Evolutionary conservation across 2,797 vertebrate genomes (phyloP).

Genomic region (Erethizon dorsatum): DNA sequence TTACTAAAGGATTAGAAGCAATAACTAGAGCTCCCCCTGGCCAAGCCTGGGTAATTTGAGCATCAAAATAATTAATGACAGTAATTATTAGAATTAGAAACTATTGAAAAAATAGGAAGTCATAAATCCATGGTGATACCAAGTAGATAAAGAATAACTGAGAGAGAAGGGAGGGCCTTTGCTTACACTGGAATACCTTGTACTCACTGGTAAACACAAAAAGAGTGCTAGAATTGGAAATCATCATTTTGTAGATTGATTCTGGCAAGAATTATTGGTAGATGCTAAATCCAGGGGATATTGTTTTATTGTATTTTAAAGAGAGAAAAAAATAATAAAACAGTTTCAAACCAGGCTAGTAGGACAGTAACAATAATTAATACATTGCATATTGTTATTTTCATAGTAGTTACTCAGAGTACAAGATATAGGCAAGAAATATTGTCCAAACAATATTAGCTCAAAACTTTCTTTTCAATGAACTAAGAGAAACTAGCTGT

Average conservation of each 20-base stretch:
- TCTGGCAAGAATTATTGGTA: conserved; percentile 36
- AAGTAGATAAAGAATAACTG: background rate
- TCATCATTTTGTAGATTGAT: conserved; percentile 20
- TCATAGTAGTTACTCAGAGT: no score
- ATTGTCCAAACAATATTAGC: no score
- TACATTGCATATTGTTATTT: no score
- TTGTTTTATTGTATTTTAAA: no score
- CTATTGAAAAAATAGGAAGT: background rate
- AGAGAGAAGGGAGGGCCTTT: background rate
- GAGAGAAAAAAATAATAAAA: no score
- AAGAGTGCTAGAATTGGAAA: conserved; percentile 2
- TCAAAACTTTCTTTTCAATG: no score
- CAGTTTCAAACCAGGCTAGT: no score
- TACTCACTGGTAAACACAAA: background rate
- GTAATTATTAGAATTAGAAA: conserved; percentile 34
- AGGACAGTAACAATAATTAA: no score
- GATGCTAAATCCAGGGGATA: conserved; percentile 13
- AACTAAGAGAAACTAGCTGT: no score
- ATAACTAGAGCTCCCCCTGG: background rate
- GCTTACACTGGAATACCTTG: background rate
- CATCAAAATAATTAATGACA: conserved; percentile 44
- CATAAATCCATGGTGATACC: background rate
- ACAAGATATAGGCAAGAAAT: no score
- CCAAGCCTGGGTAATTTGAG: conserved; percentile 21
- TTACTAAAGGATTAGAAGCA: conserved; percentile 45